These are phyloP conservation scores for Mimumesa dahlbomi DNA, from an alignment of 2,888 invertebrate species.

Conservation along the genomic window DNA sequence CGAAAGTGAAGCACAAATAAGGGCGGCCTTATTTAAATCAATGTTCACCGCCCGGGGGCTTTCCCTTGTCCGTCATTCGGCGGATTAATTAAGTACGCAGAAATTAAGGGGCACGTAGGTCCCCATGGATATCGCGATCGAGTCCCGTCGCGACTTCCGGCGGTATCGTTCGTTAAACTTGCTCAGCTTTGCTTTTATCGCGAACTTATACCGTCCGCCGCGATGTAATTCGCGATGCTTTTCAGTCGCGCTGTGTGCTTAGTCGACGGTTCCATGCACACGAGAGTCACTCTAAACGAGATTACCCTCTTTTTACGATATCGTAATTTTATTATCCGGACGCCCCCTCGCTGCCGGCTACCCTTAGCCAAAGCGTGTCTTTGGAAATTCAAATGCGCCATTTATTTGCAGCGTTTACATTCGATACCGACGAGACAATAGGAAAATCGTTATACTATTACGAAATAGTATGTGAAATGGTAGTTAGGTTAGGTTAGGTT, in stretches of 20 bases:
- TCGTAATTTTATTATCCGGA: no score
- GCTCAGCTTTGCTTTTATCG: neutral
- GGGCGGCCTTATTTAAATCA: constrained; percentile 36
- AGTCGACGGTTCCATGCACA: neutral
- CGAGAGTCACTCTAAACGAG: neutral
- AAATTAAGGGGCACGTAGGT: constrained; percentile 31
- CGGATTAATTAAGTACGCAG: constrained; percentile 39
- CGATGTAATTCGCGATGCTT: constrained; percentile 1
- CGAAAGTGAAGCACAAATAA: constrained; percentile 35
- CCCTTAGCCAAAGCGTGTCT: no score
- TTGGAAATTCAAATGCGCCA: no score
- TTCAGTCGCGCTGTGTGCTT: neutral
- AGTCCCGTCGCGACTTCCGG: neutral
- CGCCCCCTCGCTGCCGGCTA: no score
- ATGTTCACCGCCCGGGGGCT: neutral
- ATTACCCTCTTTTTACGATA: no score
- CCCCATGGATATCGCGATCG: neutral
- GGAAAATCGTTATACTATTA: no score
- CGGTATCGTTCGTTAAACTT: neutral
- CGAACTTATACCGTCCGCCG: neutral
- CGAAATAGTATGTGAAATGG: no score
- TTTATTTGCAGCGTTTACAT: no score
- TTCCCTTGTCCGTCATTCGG: neutral
- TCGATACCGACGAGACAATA: no score
- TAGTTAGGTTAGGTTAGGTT: no score